phyloP scores from a whole-genome alignment of 2,888 invertebrate species.

The Ormyrus labotus region DNA sequence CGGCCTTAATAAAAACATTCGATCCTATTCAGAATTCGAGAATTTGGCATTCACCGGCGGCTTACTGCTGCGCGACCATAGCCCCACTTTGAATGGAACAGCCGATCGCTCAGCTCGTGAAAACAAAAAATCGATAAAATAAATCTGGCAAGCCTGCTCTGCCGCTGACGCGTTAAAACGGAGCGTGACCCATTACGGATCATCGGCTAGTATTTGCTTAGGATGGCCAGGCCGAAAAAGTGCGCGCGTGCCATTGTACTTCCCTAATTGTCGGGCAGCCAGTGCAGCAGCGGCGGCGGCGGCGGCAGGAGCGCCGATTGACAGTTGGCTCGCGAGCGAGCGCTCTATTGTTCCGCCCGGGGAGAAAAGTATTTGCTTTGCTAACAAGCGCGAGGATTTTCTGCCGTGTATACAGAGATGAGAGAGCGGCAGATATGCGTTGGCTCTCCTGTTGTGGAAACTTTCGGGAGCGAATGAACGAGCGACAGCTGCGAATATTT shows the following conservation, averaged over 20 bases:
- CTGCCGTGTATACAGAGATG: conserved; percentile 47
- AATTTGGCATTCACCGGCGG: neutral
- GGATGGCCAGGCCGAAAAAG: conserved; percentile 24
- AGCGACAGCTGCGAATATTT: conserved; percentile 33
- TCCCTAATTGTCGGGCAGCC: conserved; percentile 33
- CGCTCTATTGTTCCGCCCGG: conserved; percentile 20
- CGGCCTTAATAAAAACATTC: too few relatives aligned
- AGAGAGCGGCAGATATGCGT: neutral
- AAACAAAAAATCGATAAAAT: conserved; percentile 30
- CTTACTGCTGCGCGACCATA: too few relatives aligned
- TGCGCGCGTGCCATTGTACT: neutral
- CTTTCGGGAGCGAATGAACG: conserved; percentile 14
- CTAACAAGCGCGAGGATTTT: conserved; percentile 53
- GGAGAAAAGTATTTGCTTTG: conserved; percentile 42
- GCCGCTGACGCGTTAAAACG: too few relatives aligned
- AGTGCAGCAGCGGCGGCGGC: neutral
- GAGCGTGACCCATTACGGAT: neutral
- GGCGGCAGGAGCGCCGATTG: conserved; percentile 12
- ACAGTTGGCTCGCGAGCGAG: conserved; percentile 47
- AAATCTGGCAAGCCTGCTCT: conserved; percentile 4
- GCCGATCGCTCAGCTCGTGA: neutral
- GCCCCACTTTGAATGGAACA: neutral
- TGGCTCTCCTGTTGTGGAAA: neutral
- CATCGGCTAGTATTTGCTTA: conserved; percentile 37
- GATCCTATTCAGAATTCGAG: neutral